Conservation (phyloP, 2,797 vertebrate species). For the Acrossocheilus fasciatus region DNA sequence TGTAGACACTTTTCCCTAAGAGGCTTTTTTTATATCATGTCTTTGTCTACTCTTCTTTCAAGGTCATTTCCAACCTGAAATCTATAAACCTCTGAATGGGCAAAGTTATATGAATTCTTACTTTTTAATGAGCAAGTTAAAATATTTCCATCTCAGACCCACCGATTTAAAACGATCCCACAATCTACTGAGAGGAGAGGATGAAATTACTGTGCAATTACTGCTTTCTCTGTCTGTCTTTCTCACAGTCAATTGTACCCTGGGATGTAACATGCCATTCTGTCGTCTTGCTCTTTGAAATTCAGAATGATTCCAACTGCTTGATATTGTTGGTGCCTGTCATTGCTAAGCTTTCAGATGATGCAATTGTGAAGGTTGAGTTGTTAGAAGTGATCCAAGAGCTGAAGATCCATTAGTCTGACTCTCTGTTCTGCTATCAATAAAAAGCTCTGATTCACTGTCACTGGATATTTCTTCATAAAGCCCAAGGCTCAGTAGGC, state of each 20-base stretch:
- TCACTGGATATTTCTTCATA: slow-evolving; percentile 40
- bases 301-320: neutral
- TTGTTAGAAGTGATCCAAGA: neutral
- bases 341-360: slow-evolving; percentile 33
- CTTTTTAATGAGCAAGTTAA: slow-evolving; percentile 81
- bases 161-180: slow-evolving; percentile 78
- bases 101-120: slow-evolving; percentile 86
- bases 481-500: slow-evolving; percentile 36
- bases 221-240: slow-evolving; percentile 46
- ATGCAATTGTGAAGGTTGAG: slow-evolving; percentile 12
- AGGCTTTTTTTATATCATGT: slow-evolving; percentile 65
- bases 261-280: slow-evolving; percentile 39
- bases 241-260: slow-evolving; percentile 25
- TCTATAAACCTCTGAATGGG: slow-evolving; percentile 82
- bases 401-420: slow-evolving; percentile 3
- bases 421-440: slow-evolving; percentile 38
- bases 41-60: slow-evolving; percentile 64
- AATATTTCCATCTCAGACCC: slow-evolving; percentile 78
- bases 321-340: slow-evolving; percentile 32
- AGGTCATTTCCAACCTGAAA: slow-evolving; percentile 82
- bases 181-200: slow-evolving; percentile 74
- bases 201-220: slow-evolving; percentile 75
- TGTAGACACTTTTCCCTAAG: slow-evolving; percentile 70
- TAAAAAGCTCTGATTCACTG: slow-evolving; percentile 63
- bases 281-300: slow-evolving; percentile 31